These are phyloP conservation scores for Limanda limanda DNA, from an alignment of 2,113 vertebrate species.

Conservation along the genomic window DNA sequence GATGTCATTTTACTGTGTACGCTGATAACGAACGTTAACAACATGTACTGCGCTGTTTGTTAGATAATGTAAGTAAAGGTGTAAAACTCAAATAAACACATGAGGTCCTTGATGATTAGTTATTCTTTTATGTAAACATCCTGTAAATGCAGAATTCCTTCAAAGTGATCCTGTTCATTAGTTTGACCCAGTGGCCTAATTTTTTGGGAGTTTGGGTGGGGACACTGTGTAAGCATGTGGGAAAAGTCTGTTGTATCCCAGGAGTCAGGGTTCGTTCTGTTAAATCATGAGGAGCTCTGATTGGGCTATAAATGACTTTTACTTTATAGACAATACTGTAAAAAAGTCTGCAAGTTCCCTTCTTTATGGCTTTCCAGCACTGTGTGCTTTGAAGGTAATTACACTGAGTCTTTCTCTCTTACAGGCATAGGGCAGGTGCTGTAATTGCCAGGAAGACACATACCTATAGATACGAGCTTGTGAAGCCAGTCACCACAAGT, in stretches of 20 bases:
- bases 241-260: slow-evolving; percentile 14
- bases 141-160: not conserved
- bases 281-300: not conserved
- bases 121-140: not conserved
- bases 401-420: slow-evolving; percentile 10
- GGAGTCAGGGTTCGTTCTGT: slow-evolving; percentile 8
- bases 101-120: no score
- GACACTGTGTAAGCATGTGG: slow-evolving; percentile 42
- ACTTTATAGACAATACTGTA: not conserved
- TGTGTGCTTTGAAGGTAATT: slow-evolving; percentile 9
- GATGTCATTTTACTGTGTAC: not conserved
- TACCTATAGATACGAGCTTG: slow-evolving; percentile 99
- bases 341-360: slow-evolving; percentile 6
- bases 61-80: not conserved
- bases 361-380: slow-evolving; percentile 5
- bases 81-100: not conserved
- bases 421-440: slow-evolving; percentile 46
- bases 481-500: slow-evolving; percentile 94
- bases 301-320: slow-evolving; percentile 14
- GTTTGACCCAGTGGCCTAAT: slow-evolving; percentile 31
- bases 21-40: not conserved
- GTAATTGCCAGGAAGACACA: slow-evolving; percentile 90
- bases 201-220: slow-evolving; percentile 54
- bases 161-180: not conserved
- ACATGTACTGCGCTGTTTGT: not conserved